phyloP scores from a whole-genome alignment of 1,140 invertebrate species.

The Drosophila aff. region DNA sequence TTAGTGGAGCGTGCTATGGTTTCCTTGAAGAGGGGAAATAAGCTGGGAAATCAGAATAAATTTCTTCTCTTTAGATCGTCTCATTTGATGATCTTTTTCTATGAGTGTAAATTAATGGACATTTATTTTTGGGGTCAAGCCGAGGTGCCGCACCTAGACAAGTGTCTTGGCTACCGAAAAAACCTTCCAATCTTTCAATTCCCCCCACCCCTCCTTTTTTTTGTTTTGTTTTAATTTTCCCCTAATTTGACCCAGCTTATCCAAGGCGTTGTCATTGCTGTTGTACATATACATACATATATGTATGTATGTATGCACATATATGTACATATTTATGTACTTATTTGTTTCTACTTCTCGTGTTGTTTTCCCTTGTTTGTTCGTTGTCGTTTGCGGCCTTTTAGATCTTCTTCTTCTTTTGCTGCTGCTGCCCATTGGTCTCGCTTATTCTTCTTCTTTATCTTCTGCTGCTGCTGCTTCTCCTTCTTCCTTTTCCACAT shows the following conservation, averaged over 20 bases:
- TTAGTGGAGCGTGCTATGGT: not conserved
- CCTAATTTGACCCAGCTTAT: conserved; percentile 60
- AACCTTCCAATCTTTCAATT: not conserved
- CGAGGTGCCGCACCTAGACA: conserved; percentile 33
- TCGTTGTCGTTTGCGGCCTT: conserved; percentile 19
- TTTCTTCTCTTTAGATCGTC: not conserved
- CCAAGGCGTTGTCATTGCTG: conserved; percentile 43
- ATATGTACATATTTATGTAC: conserved; percentile 1
- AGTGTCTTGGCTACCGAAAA: conserved; percentile 35
- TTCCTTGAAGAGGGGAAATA: not conserved
- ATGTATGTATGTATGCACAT: too few species aligned
- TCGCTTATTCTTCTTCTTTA: conserved; percentile 17
- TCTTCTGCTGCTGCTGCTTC: not conserved
- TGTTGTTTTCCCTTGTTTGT: conserved; percentile 41
- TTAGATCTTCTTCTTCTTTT: conserved; percentile 21
- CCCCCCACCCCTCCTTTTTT: not conserved
- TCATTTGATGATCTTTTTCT: not conserved
- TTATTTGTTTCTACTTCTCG: conserved; percentile 7
- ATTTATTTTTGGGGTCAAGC: conserved; percentile 3
- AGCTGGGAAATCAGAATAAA: not conserved
- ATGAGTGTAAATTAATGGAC: not conserved
- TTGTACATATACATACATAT: not conserved
- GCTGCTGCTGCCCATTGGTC: conserved; percentile 15
- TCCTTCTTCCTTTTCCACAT: conserved; percentile 46
- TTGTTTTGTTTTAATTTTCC: not conserved